Percentiles rank a stretch among this genome's conserved stretches.
Conservation (phyloP, 1,140 invertebrate genomes). For the Plectrocnemia conspersa region DNA sequence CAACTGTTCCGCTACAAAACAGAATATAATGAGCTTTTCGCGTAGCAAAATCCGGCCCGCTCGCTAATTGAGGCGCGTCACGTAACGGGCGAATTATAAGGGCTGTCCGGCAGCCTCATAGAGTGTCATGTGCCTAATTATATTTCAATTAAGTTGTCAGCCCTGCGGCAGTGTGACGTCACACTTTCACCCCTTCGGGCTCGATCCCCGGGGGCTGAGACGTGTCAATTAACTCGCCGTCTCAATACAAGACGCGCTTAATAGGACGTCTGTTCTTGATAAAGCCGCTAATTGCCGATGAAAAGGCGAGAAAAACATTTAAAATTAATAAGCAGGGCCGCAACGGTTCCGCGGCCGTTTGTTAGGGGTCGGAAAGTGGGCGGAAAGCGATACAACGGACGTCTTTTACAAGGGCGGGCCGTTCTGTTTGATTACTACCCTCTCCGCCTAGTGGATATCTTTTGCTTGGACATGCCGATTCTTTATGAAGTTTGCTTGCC, state of each 20-base stretch:
- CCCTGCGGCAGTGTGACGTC: slow-evolving; percentile 11
- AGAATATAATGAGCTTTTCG: too few species aligned
- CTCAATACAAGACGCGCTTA: slow-evolving; percentile 5
- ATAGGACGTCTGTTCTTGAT: neutral
- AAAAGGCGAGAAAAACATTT: too few species aligned
- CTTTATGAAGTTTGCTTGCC: too few species aligned
- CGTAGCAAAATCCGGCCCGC: neutral
- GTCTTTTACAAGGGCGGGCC: slow-evolving; percentile 8
- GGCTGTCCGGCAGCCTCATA: neutral
- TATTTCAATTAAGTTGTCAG: slow-evolving; percentile 17
- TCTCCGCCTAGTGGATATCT: too few species aligned
- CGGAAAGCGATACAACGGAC: neutral
- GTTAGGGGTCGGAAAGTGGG: slow-evolving; percentile 10
- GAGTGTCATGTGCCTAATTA: slow-evolving; percentile 10
- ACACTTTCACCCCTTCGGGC: neutral
- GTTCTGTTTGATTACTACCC: too few species aligned
- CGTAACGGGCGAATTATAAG: neutral
- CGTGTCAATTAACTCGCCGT: slow-evolving; percentile 11
- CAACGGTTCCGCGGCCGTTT: too few species aligned
- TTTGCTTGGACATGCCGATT: too few species aligned
- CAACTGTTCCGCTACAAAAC: too few species aligned
- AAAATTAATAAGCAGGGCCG: too few species aligned
- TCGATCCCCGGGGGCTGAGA: neutral
- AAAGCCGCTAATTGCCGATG: too few species aligned
- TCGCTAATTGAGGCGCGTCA: neutral